A percentile compares a stretch with the other conserved stretches of the same genome.
Conservation (phyloP, 2,888 invertebrate species). For the Spicauda simplicius region DNA sequence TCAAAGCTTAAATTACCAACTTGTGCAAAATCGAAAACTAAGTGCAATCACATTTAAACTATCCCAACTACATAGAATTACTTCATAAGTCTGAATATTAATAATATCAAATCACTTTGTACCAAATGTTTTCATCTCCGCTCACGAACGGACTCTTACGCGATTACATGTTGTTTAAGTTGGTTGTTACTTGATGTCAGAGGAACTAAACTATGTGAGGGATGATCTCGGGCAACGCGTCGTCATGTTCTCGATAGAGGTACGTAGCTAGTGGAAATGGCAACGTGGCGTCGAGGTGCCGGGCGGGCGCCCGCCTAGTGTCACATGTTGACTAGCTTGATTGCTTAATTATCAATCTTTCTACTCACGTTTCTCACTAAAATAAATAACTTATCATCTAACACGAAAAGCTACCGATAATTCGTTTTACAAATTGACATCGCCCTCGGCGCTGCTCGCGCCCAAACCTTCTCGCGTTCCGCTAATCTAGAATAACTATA, state of each 20-base stretch:
- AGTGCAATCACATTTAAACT: constrained; percentile 73
- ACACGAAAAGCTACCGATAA: constrained; percentile 63
- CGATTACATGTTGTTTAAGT: constrained; percentile 38
- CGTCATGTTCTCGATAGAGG: constrained; percentile 56
- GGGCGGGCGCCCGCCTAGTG: constrained; percentile 50
- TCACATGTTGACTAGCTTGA: constrained; percentile 80
- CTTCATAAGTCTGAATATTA: constrained; percentile 60
- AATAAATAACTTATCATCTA: constrained; percentile 79
- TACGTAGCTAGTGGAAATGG: constrained; percentile 71
- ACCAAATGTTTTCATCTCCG: constrained; percentile 66
- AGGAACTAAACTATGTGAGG: constrained; percentile 57
- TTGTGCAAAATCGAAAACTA: constrained; percentile 53
- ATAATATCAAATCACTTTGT: constrained; percentile 75
- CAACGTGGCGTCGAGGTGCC: constrained; percentile 66
- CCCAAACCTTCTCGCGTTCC: constrained; percentile 50
- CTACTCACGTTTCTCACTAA: constrained; percentile 74
- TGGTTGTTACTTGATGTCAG: constrained; percentile 49
- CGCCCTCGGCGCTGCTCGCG: constrained; percentile 51
- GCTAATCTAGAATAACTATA: constrained; percentile 62
- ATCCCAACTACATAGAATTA: constrained; percentile 58
- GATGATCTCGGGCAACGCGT: constrained; percentile 40
- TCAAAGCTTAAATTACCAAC: constrained; percentile 54
- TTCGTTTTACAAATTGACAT: constrained; percentile 66
- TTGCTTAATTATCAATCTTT: constrained; percentile 75
- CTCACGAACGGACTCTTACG: constrained; percentile 38